These are phyloP conservation scores for Sebastes schlegelii DNA, from an alignment of 2,113 vertebrate genomes.

Conservation along the genomic window DNA sequence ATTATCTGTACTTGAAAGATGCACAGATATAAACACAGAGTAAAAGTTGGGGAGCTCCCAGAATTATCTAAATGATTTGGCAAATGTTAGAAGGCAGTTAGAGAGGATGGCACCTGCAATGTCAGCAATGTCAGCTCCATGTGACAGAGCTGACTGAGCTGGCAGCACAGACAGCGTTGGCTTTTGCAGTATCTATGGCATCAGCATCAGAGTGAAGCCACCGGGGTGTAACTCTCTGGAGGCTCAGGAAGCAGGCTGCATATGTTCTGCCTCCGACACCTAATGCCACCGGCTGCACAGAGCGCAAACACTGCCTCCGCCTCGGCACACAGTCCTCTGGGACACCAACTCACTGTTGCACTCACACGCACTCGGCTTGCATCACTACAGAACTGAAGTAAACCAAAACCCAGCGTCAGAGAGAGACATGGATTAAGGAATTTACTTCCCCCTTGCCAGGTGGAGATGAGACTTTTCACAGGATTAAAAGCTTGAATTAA, in stretches of 20 bases:
- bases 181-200: slow-evolving; percentile 66
- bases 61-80: slow-evolving; percentile 28
- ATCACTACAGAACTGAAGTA: slow-evolving; percentile 78
- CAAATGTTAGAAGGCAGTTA: slow-evolving; percentile 15
- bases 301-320: slow-evolving; percentile 73
- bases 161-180: slow-evolving; percentile 38
- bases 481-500: slow-evolving; percentile 70
- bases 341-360: slow-evolving; percentile 78
- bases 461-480: slow-evolving; percentile 67
- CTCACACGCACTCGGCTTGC: slow-evolving; percentile 77
- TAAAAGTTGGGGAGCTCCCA: not conserved
- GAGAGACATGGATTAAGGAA: slow-evolving; percentile 74
- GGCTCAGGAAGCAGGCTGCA: slow-evolving; percentile 87
- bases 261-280: slow-evolving; percentile 88
- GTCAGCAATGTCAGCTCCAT: slow-evolving; percentile 50
- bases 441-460: slow-evolving; percentile 67
- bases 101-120: slow-evolving; percentile 30
- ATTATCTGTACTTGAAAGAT: not conserved
- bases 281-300: slow-evolving; percentile 90
- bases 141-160: slow-evolving; percentile 51
- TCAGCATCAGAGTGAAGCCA: slow-evolving; percentile 81
- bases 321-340: slow-evolving; percentile 65
- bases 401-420: slow-evolving; percentile 69
- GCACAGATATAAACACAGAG: not conserved
- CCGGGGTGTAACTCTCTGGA: slow-evolving; percentile 87